Conservation (phyloP, 1,140 invertebrate species). For the Panonychus citri region DNA sequence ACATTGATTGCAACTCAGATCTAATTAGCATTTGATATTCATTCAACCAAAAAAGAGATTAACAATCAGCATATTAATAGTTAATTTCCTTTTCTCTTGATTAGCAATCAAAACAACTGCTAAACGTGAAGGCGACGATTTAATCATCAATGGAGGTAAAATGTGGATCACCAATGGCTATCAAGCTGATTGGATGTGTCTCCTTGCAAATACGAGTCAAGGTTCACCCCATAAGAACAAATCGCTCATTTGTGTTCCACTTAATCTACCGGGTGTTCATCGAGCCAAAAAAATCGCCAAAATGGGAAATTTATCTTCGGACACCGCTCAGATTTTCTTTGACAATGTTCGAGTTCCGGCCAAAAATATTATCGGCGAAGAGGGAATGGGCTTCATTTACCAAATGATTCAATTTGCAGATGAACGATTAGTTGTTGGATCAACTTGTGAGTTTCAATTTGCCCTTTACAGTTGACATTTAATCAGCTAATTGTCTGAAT, state of each 20-base stretch:
- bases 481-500: not conserved
- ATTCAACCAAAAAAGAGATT: too few species aligned
- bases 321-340: slow-evolving; percentile 35
- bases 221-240: slow-evolving; percentile 29
- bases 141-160: slow-evolving; percentile 33
- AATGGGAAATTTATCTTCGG: slow-evolving; percentile 30
- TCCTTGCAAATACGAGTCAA: slow-evolving; percentile 30
- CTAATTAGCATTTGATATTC: too few species aligned
- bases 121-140: slow-evolving; percentile 26
- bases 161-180: slow-evolving; percentile 34
- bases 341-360: slow-evolving; percentile 32
- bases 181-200: slow-evolving; percentile 36
- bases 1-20: too few species aligned
- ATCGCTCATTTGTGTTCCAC: slow-evolving; percentile 34
- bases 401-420: slow-evolving; percentile 38
- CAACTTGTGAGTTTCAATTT: too few species aligned
- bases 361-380: slow-evolving; percentile 32
- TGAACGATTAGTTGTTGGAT: slow-evolving; percentile 26
- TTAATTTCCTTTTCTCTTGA: too few species aligned
- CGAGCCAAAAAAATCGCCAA: slow-evolving; percentile 27
- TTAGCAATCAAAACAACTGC: slow-evolving; percentile 27
- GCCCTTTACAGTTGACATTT: not conserved
- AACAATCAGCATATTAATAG: too few species aligned
- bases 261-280: slow-evolving; percentile 26
- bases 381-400: slow-evolving; percentile 33